Base-by-base conservation (phyloP, 1,140 invertebrate species). In the Drosophila pachea region DNA sequence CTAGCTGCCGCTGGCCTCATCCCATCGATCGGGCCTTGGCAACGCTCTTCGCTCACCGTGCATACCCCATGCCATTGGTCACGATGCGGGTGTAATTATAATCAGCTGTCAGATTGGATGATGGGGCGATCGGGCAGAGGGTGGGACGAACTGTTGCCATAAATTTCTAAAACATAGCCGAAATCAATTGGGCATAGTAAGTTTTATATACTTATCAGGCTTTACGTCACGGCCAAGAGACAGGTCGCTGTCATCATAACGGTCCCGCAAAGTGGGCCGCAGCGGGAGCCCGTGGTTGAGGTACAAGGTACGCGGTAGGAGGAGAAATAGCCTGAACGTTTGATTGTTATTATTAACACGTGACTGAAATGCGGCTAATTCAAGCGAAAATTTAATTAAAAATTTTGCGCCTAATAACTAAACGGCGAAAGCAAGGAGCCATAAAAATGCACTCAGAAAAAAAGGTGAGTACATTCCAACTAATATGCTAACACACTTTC, bases 261-360 rank as follows among this genome's bases (percentile, higher is more conserved):
- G 58, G 4, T 47, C 50, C 22, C 29, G 31, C 11, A 35, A 9
- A 1, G 48, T 2, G 32, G 32, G 4, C n/a, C 22, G 12, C 4
- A 22, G 0, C 32, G 33, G 36, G 22, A n/a, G n/a, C 1, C 12
- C 16, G 7, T 16, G 31, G 14, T 35, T 5, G 16, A 7, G 16
- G 38, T 22, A 14, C 1, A 3, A 3, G 22, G 22, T 22, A 3
- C 22, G 22, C 22, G 22, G 22, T 22, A 22, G 1, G 22, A 22
- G 14, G 6, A 11, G 33, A 22, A 32, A 22, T 33, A 52, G 54
- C 36, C 43, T 63, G 56, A 60, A 67, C 76, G 62, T 76, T 84
- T 84, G 79, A 86, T 84, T 84, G 82, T 86, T 83, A 86, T 86
- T 86, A 84, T 84, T 86, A 86, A 76, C 79, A 83, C 79, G 79